phyloP scores from a whole-genome alignment of 2,113 vertebrate species.

The Sisor rabdophorus region DNA sequence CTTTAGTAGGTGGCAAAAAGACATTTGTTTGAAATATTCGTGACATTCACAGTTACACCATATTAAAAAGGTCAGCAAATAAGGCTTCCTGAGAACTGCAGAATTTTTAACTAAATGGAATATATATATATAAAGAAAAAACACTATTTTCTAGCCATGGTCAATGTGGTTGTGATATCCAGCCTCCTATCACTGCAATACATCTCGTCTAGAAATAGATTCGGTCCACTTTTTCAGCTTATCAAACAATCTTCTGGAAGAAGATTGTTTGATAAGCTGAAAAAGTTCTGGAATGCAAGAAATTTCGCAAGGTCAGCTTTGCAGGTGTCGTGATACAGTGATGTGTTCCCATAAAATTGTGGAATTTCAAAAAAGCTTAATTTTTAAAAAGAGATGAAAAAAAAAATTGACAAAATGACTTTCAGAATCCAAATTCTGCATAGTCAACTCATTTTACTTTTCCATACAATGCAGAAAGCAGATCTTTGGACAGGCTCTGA shows the following conservation, averaged over 20 bases:
- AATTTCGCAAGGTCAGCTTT: neutral
- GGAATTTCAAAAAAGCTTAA: neutral
- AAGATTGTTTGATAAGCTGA: too few species aligned
- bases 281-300: slow-evolving; percentile 22
- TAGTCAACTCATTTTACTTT: too few species aligned
- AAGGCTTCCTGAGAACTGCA: too few species aligned
- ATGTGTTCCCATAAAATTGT: too few species aligned
- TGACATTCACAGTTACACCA: neutral
- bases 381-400: too few species aligned
- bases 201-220: too few species aligned
- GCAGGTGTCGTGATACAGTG: neutral
- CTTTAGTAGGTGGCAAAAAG: neutral
- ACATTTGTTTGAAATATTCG: neutral
- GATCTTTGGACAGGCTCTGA: neutral
- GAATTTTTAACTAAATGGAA: too few species aligned
- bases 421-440: too few species aligned
- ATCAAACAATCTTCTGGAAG: slow-evolving; percentile 17
- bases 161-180: neutral
- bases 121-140: too few species aligned
- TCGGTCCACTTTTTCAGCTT: slow-evolving; percentile 8
- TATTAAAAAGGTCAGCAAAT: neutral
- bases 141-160: neutral
- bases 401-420: too few species aligned
- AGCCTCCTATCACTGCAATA: neutral
- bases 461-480: neutral